phyloP scores from a whole-genome alignment of 30 jellyfish, hydroid and myxozoan genomes.

The Cassiopea andromeda region DNA sequence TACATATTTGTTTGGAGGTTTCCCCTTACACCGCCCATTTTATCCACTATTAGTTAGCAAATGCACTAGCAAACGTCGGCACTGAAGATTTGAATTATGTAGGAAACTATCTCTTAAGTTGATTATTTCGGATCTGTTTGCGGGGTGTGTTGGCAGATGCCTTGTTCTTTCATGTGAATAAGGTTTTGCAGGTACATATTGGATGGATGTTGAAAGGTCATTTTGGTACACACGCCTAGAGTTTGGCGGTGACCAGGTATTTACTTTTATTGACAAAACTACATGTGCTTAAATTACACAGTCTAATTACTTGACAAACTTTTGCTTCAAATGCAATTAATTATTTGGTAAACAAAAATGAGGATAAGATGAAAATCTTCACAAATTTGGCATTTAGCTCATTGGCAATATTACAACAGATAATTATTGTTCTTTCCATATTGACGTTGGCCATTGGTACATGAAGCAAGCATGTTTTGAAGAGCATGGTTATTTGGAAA shows the following conservation, averaged over 20 bases:
- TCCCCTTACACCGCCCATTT: not conserved
- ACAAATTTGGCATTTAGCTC: not conserved
- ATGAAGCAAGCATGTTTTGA: too few species aligned
- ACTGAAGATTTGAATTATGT: not conserved
- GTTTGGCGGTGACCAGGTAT: conserved; percentile 20
- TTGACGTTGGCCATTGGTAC: too few species aligned
- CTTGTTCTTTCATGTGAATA: conserved; percentile 70
- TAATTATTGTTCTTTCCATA: not conserved
- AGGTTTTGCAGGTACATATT: conserved; percentile 60
- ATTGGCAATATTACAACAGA: not conserved
- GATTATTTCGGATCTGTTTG: not conserved
- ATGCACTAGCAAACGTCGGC: not conserved
- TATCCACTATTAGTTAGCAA: not conserved
- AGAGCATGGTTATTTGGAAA: too few species aligned
- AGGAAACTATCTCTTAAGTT: not conserved
- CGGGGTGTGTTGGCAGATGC: conserved; percentile 35
- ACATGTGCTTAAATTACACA: not conserved
- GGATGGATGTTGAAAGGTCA: conserved; percentile 61
- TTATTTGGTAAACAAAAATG: not conserved
- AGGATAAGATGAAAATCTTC: not conserved
- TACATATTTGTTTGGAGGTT: not conserved
- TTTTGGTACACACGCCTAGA: conserved; percentile 27
- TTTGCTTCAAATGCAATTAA: not conserved
- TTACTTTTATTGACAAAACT: conserved; percentile 1
- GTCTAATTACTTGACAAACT: not conserved